phyloP scores from a whole-genome alignment of 2,797 vertebrate species.

The Margarornis squamiger region DNA sequence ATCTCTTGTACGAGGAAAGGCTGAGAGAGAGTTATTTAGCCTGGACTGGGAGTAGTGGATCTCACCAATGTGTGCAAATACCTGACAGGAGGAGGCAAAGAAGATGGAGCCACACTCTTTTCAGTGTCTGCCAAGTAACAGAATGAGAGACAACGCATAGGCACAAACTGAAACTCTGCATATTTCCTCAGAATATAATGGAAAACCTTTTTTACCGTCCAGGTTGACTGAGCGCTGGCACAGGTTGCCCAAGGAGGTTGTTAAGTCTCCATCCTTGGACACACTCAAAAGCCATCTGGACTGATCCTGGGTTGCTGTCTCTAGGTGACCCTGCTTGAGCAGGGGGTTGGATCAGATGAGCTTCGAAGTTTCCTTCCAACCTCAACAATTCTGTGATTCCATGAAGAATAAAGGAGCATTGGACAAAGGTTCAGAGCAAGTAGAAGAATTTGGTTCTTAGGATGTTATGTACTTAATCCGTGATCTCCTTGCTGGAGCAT shows the following conservation, averaged over 20 bases:
- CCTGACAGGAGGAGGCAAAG: background rate
- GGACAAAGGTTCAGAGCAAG: background rate
- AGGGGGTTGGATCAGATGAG: background rate
- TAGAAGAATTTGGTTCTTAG: background rate
- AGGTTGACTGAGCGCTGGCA: background rate
- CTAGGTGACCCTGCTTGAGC: background rate
- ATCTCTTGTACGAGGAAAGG: background rate
- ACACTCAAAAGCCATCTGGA: background rate
- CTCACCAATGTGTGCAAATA: background rate
- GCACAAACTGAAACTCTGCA: background rate
- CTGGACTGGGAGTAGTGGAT: background rate
- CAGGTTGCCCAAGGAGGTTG: background rate
- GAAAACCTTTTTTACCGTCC: background rate
- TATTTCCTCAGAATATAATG: background rate
- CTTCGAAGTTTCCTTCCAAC: background rate
- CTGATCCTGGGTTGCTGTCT: background rate
- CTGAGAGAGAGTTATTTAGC: background rate
- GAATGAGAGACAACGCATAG: background rate
- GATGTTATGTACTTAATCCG: background rate
- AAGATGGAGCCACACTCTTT: fast-evolving
- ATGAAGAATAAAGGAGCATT: background rate
- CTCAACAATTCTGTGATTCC: background rate
- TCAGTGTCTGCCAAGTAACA: background rate
- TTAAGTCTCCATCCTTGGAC: background rate
- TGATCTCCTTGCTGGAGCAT: background rate